Conservation (phyloP, 2,113 vertebrate genomes). For the Barbus barbus region DNA sequence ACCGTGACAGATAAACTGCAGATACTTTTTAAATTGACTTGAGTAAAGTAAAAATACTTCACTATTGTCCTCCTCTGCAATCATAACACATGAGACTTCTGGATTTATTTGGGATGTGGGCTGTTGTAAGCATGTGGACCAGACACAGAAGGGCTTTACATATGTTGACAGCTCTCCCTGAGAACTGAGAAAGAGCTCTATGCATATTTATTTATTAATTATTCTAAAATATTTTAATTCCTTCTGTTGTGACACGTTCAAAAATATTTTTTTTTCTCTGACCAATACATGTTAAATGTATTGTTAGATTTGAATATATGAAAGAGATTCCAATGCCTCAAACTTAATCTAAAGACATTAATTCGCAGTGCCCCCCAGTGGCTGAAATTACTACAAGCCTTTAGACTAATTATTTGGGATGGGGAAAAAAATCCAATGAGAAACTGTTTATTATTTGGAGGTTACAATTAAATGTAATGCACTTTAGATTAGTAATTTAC, state of each 20-base stretch:
- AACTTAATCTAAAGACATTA: not conserved
- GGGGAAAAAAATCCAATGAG: not conserved
- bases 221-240: not conserved
- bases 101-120: not conserved
- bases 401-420: not conserved
- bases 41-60: no score
- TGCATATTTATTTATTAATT: not conserved
- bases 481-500: not conserved
- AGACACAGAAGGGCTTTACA: not conserved
- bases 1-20: no score
- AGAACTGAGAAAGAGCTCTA: not conserved
- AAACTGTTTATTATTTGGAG: not conserved
- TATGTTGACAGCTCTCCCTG: not conserved
- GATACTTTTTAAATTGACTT: no score
- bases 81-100: constrained; percentile 15
- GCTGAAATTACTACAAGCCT: constrained; percentile 39
- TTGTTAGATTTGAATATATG: not conserved
- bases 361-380: constrained; percentile 66
- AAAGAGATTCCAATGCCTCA: not conserved
- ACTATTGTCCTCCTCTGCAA: no score
- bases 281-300: no score
- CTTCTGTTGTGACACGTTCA: no score
- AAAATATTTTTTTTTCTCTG: no score
- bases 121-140: constrained; percentile 6
- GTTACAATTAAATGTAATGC: not conserved